A percentile compares a stretch with the other conserved stretches of the same genome.
These are phyloP conservation scores for Caenorhabditis zanzibari DNA, from an alignment of 2,888 invertebrate species.

Conservation along the genomic window DNA sequence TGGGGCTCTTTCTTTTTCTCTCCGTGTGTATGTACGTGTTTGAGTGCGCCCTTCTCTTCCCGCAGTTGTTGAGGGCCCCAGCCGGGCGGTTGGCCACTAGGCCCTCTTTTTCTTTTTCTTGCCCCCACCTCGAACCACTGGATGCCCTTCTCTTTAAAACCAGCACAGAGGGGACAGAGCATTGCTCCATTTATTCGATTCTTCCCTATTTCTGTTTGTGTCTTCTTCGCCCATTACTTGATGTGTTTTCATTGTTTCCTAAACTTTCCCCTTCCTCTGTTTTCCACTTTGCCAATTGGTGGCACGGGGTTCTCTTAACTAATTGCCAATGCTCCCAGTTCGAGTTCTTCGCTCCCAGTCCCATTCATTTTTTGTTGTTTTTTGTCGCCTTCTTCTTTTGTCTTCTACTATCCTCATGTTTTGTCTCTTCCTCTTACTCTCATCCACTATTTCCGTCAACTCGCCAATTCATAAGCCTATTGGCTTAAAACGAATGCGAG, in stretches of 20 bases:
- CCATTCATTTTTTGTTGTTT: slow-evolving; percentile 15
- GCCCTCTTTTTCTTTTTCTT: slow-evolving; percentile 29
- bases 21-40: slow-evolving; percentile 46
- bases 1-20: slow-evolving; percentile 16
- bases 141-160: slow-evolving; percentile 45
- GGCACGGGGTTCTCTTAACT: slow-evolving; percentile 27
- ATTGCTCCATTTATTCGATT: slow-evolving; percentile 52
- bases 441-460: slow-evolving; percentile 47
- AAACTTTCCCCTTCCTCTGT: slow-evolving; percentile 8
- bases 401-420: neutral
- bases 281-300: slow-evolving; percentile 15
- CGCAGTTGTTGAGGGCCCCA: slow-evolving; percentile 64
- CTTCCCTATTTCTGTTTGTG: slow-evolving; percentile 37
- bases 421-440: slow-evolving; percentile 50
- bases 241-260: slow-evolving; percentile 40
- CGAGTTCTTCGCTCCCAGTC: slow-evolving; percentile 5
- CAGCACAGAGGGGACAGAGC: slow-evolving; percentile 14
- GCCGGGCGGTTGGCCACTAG: slow-evolving; percentile 59
- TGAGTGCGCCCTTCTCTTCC: slow-evolving; percentile 41
- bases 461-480: slow-evolving; percentile 62
- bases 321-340: slow-evolving; percentile 40
- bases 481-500: slow-evolving; percentile 59
- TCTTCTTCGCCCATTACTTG: slow-evolving; percentile 23
- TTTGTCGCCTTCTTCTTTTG: slow-evolving; percentile 32
- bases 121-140: slow-evolving; percentile 42